Percentiles rank a stretch among this genome's conserved stretches.
Evolutionary conservation across 1,140 invertebrate species (phyloP).

Genomic region (Brachionus sp.): DNA sequence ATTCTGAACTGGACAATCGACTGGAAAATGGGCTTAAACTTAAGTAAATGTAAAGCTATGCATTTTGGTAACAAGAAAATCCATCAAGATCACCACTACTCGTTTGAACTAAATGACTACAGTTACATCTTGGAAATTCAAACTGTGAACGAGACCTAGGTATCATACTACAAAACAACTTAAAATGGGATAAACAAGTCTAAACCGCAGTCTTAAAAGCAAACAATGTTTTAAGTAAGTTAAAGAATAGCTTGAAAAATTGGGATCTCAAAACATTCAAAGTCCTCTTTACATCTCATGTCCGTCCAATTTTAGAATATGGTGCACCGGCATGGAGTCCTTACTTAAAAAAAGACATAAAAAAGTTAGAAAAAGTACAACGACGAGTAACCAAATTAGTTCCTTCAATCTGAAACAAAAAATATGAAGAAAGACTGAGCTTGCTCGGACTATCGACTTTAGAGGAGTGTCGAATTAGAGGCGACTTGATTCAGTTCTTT

Average conservation of each 20-base stretch:
- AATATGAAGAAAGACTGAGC: neutral
- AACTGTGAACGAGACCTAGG: neutral
- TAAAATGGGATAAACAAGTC: neutral
- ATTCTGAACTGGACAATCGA: neutral
- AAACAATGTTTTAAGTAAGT: neutral
- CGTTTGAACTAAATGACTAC: neutral
- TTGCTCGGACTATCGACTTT: constrained; percentile 2
- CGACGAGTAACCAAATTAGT: constrained; percentile 24
- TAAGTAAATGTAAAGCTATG: neutral
- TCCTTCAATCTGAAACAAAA: constrained; percentile 4
- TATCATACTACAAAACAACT: neutral
- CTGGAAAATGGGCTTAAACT: neutral
- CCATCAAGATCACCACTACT: neutral
- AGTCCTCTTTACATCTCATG: constrained; percentile 9
- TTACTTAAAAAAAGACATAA: neutral
- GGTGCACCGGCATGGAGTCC: neutral
- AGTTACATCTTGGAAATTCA: neutral
- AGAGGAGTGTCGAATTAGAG: neutral
- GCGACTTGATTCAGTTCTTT: constrained; percentile 10
- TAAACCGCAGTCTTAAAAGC: no score
- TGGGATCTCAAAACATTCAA: neutral
- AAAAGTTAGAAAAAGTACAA: neutral
- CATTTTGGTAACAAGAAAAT: neutral
- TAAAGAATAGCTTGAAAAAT: neutral
- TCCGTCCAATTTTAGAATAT: constrained; percentile 31